Evolutionary conservation across 2,797 vertebrate species (phyloP), one percentile per base, ranked within the genome.

Genomic region (Sus cebifrons): DNA sequence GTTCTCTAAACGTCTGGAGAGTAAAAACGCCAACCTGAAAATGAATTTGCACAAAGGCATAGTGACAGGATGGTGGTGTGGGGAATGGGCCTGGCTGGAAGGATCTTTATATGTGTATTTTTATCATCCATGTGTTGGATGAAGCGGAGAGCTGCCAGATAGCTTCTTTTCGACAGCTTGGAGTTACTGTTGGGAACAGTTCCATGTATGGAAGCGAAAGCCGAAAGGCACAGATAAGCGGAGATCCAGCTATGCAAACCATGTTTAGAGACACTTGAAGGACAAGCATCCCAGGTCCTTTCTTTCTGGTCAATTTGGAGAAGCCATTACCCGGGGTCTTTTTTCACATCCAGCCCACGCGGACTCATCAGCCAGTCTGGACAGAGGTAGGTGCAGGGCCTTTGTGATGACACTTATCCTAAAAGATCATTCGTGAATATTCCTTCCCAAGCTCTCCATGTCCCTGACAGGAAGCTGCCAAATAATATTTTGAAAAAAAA

Each of bases 151-250:
- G 98, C 98, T 98, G 99, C 99, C 99, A 99, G 99, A 99, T 98
- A 99, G 98, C 98, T 99, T 97, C 99, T 99, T 99, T 99, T 98
- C 98, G 97, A 99, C 99, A 99, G 99, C 98, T 98, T 98, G 98
- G 98, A 98, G 98, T 98, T 99, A 98, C 98, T 98, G 98, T 98
- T 99, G 99, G 99, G 99, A 99, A 99, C 99, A 99, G 98, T 99
- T 98, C 99, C 99, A 99, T 99, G 99, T 99, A 99, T 99, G 99
- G 99, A 99, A 99, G 99, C 98, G 98, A 98, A 98, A 98, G 98
- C 98, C 98, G 98, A 99, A 99, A 99, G 99, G 98, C 98, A 99
- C 95, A 98, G 99, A 99, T 99, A 99, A 99, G 99, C 99, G 98
- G 98, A 98, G 98, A 98, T 98, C 98, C 99, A 99, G 99, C 98